Percentiles rank a stretch among this genome's conserved stretches.
These are phyloP conservation scores for Halocynthia roretzi DNA, from an alignment of 23 tunicate genomes.

Conservation along the genomic window DNA sequence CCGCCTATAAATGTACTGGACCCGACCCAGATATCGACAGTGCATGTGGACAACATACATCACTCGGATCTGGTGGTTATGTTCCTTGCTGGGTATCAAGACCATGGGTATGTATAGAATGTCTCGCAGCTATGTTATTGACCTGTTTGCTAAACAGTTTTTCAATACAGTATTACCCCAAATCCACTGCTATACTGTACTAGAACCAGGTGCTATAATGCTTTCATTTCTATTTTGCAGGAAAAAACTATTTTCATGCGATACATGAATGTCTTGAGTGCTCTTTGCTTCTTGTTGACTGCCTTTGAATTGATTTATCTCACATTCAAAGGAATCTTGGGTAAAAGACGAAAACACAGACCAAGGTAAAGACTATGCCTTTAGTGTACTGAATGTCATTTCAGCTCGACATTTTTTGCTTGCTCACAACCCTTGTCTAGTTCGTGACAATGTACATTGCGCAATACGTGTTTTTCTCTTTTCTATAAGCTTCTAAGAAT, in stretches of 20 bases:
- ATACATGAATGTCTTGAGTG: conserved; percentile 86
- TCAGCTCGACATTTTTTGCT: too few species aligned
- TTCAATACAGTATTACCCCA: too few species aligned
- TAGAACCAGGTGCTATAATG: too few species aligned
- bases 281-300: conserved; percentile 61
- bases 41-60: conserved; percentile 73
- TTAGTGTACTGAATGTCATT: too few species aligned
- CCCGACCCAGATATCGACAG: conserved; percentile 45
- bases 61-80: conserved; percentile 21
- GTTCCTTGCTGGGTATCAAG: conserved; percentile 95
- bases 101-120: conserved; percentile 66
- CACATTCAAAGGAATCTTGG: conserved; percentile 37
- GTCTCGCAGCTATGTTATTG: too few species aligned
- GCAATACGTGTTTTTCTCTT: too few species aligned
- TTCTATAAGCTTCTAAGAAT: too few species aligned
- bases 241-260: conserved; percentile 89
- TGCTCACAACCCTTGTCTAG: too few species aligned
- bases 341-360: conserved; percentile 38
- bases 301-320: conserved; percentile 67
- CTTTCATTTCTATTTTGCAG: conserved; percentile 37
- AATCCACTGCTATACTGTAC: too few species aligned
- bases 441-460: too few species aligned
- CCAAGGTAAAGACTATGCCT: conserved; percentile 16
- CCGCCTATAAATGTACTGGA: conserved; percentile 59
- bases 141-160: too few species aligned